Base-by-base conservation (phyloP, 2,113 vertebrate species). In the Semicossyphus pulcher region DNA sequence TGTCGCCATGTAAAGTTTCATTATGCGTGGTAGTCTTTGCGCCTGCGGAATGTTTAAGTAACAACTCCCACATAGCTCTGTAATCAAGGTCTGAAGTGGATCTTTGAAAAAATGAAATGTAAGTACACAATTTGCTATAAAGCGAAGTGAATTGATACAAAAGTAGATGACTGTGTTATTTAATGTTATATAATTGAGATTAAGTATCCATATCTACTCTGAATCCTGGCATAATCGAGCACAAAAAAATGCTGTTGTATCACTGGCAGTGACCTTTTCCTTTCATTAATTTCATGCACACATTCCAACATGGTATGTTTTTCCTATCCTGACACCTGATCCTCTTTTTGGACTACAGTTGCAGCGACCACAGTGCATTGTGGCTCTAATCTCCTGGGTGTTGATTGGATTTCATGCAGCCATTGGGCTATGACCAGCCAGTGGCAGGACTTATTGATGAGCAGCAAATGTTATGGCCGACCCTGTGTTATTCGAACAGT, bases 361-460 rank as follows among this genome's bases (percentile, higher is more conserved):
- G 54, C 62, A 9, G 41, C 7, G 41, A 44, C 41, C 20, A 15
- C 56, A 37, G 48, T 53, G 59, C 26, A 76, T 78, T 52, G 61
- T 77, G 77, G 84, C 78, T 87, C 86, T 56, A 42, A 62, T 86
- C 85, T 89, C 85, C 64, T 76, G 80, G 60, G 58, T 53, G 47
- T 82, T 79, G 87, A 92, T 91, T 83, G 70, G 67, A 78, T 93
- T 93, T 78, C 84, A 72, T 80, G 77, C 69, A 83, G 71, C 78
- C 74, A 80, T 37, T 73, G 66, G 63, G 79, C 72, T 82, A 76
- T 79, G 69, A 84, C 76, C 65, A 58, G 65, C 72, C 64, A 65
- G 69, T 71, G 79, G 76, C 76, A 14, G 49, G 36, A 56, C 44
- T 72, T 91, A 90, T 49, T 88, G 91, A 92, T 82, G 54, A 87